Conservation (phyloP, 2,797 vertebrate genomes). For the Apodemus agrarius region DNA sequence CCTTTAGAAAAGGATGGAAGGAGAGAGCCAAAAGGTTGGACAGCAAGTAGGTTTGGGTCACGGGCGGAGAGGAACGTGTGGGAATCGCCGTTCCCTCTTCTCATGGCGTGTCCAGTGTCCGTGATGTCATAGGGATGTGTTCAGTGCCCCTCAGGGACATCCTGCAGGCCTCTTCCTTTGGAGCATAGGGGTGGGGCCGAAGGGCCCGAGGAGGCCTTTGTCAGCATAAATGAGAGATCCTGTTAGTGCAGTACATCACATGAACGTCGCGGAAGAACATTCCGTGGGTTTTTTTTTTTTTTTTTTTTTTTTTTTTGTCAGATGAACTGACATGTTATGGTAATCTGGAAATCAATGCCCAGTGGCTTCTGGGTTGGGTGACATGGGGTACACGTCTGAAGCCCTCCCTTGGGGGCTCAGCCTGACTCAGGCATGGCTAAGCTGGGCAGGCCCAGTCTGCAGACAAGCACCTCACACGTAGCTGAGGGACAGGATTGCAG, state of each 20-base stretch:
- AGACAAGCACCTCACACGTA: background rate
- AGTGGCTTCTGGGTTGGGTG: background rate
- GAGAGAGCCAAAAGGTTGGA: conserved; percentile 8
- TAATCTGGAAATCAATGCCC: background rate
- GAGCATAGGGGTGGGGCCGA: background rate
- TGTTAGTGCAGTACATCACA: background rate
- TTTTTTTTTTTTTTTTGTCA: background rate
- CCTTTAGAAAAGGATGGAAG: conserved; percentile 3
- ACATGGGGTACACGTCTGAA: background rate
- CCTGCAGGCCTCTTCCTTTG: background rate
- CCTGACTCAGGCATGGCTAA: background rate
- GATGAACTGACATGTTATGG: background rate
- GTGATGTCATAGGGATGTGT: background rate
- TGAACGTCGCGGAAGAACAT: background rate
- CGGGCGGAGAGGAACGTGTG: background rate
- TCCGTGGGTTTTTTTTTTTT: background rate
- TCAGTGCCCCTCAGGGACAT: background rate
- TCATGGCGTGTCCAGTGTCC: no score
- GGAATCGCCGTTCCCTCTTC: background rate
- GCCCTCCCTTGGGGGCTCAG: background rate
- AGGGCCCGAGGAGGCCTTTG: background rate
- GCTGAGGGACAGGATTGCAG: background rate
- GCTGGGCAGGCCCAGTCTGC: background rate
- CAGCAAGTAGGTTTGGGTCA: background rate
- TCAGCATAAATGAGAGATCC: background rate